These are phyloP conservation scores for Chrysolina oricalcia DNA, from an alignment of 2,888 invertebrate species.

Conservation along the genomic window DNA sequence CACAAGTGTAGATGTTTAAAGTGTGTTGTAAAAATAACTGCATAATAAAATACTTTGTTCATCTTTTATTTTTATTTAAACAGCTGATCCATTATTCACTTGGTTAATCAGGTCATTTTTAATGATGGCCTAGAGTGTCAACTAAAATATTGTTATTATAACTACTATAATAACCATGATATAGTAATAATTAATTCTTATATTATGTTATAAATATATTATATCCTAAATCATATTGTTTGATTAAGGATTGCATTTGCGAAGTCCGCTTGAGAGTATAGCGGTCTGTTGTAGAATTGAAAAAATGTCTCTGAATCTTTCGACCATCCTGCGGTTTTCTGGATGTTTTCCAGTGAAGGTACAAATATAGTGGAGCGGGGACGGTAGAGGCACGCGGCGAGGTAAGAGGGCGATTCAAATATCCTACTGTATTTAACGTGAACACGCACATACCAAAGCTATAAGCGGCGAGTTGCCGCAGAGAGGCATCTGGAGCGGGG, in stretches of 20 bases:
- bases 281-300: not conserved
- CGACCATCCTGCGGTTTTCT: conserved; percentile 2
- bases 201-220: no score
- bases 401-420: no score
- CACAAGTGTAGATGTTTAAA: not conserved
- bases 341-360: not conserved
- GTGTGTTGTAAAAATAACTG: not conserved
- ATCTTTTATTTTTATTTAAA: not conserved
- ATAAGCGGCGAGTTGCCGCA: no score
- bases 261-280: conserved; percentile 8
- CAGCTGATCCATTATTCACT: no score
- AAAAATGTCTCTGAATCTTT: conserved; percentile 20
- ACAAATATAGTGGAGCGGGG: not conserved
- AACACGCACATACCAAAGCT: no score
- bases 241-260: conserved; percentile 7
- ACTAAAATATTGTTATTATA: no score
- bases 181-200: no score
- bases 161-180: no score
- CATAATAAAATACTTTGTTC: not conserved
- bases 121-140: not conserved
- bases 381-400: no score
- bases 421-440: no score
- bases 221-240: not conserved
- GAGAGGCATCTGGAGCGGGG: no score
- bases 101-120: not conserved